Base-by-base conservation (phyloP, 2,888 invertebrate species). In the Sesamia inferens region DNA sequence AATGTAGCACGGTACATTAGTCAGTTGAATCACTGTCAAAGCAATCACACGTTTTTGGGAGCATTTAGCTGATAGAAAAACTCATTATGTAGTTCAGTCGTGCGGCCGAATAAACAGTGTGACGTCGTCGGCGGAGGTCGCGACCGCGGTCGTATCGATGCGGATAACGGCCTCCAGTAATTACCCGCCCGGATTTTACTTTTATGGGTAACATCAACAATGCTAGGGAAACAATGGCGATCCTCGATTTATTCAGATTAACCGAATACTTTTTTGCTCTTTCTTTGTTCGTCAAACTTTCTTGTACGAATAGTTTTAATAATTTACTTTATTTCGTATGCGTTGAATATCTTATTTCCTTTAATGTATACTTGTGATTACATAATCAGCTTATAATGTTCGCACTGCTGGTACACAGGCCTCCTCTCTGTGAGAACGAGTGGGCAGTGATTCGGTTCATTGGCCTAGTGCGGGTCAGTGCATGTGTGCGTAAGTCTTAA, bases 161-260 rank as follows among this genome's bases (percentile, higher is more conserved):
- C 80, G 84, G 87, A 85, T 90, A 89, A 88, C 87, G 85, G 81
- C 79, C 78, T 84, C 77, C 81, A 85, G 83, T 88, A 89, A 90
- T 90, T 89, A 88, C 85, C 83, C 84, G 68, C 74, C 80, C 73
- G 82, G 83, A 88, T 92, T 90, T 90, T 90, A 90, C 89, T 90
- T 86, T 83, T 85, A 89, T 85, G 87, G 87, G 89, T 88, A 90
- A 84, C 85, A 87, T 85, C 83, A 84, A 83, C 82, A 82, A 81
- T 78, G 78, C 77, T 74, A 80, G 75, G 83, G 39, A 84, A 85
- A 87, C 86, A 87, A 85, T 87, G 76, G 79, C 73, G 77, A 76
- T 76, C 79, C 74, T 79, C 83, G 83, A 87, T 88, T 86, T 81
- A 89, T 87, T 78, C 81, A 83, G 88, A 90, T 88, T 86, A 90